A percentile compares a stretch with the other conserved stretches of the same genome.
Conservation (phyloP, 2,113 vertebrate species). For the Dicrurus megarhynchus region DNA sequence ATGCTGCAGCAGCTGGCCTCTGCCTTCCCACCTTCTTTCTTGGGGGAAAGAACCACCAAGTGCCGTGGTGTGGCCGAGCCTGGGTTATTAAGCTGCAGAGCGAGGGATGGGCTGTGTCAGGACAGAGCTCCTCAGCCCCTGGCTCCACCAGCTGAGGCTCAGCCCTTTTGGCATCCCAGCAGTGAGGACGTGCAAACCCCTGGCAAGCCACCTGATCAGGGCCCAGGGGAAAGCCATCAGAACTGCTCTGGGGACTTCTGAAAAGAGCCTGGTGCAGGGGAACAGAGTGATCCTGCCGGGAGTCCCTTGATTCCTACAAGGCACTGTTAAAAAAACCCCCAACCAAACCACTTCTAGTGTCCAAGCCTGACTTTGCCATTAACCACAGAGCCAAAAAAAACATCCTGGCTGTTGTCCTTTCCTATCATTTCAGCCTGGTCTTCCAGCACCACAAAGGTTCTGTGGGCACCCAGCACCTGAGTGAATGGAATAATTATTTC, state of each 20-base stretch:
- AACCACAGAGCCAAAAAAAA: neutral
- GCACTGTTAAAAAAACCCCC: neutral
- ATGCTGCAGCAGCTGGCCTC: neutral
- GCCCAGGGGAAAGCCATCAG: neutral
- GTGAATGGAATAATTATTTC: neutral
- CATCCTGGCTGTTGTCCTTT: neutral
- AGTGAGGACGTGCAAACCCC: neutral
- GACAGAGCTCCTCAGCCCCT: neutral
- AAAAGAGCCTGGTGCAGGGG: neutral
- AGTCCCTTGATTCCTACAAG: neutral
- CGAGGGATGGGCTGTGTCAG: neutral
- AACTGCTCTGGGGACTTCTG: neutral
- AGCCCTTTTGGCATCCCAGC: neutral
- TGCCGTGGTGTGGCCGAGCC: fast-evolving
- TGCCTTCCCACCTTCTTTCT: neutral
- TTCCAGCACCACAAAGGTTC: neutral
- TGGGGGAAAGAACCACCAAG: fast-evolving
- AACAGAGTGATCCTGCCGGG: neutral
- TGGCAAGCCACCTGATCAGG: neutral
- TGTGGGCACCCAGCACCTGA: neutral
- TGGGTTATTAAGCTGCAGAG: neutral
- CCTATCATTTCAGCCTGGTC: neutral
- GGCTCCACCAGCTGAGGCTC: neutral
- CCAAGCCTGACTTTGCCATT: neutral
- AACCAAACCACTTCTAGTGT: neutral